These are phyloP conservation scores for Pristionchus maxplancki DNA, from an alignment of 2,888 invertebrate species.

Conservation along the genomic window DNA sequence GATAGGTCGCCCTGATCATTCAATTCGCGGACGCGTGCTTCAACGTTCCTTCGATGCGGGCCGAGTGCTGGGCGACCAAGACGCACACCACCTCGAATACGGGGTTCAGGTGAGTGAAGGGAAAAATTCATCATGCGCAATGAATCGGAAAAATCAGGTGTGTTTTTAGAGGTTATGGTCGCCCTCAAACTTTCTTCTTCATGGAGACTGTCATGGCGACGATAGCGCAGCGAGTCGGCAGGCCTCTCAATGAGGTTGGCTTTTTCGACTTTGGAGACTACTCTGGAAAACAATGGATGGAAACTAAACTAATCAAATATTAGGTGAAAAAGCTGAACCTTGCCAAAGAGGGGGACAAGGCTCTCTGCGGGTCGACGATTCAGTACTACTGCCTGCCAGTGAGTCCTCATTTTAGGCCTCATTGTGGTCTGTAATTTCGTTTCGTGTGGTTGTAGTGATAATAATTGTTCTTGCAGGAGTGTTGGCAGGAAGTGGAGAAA, in stretches of 20 bases:
- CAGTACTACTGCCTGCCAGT: slow-evolving; percentile 38
- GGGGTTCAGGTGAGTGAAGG: slow-evolving; percentile 80
- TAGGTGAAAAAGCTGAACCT: slow-evolving; percentile 44
- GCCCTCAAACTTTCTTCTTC: slow-evolving; percentile 90
- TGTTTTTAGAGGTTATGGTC: slow-evolving; percentile 87
- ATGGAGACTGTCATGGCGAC: slow-evolving; percentile 87
- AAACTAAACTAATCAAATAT: too few relatives aligned
- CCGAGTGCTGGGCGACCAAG: slow-evolving; percentile 84
- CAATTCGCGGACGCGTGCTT: slow-evolving; percentile 81
- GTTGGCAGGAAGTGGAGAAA: slow-evolving; percentile 87
- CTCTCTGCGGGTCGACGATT: neutral
- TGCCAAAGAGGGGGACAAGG: neutral
- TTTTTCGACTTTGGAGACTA: neutral
- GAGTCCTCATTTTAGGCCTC: neutral
- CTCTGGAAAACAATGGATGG: too few relatives aligned
- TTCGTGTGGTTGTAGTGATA: too few relatives aligned
- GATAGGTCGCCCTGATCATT: slow-evolving; percentile 7
- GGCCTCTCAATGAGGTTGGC: slow-evolving; percentile 83
- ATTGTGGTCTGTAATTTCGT: neutral
- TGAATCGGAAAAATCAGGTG: too few relatives aligned
- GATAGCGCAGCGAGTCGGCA: slow-evolving; percentile 85
- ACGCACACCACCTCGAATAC: slow-evolving; percentile 94
- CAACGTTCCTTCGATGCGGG: slow-evolving; percentile 85
- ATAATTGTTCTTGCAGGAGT: slow-evolving; percentile 78
- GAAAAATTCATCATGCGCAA: too few relatives aligned